These are phyloP conservation scores for Sitobion miscanthi DNA, from an alignment of 1,140 invertebrate species.

Conservation along the genomic window DNA sequence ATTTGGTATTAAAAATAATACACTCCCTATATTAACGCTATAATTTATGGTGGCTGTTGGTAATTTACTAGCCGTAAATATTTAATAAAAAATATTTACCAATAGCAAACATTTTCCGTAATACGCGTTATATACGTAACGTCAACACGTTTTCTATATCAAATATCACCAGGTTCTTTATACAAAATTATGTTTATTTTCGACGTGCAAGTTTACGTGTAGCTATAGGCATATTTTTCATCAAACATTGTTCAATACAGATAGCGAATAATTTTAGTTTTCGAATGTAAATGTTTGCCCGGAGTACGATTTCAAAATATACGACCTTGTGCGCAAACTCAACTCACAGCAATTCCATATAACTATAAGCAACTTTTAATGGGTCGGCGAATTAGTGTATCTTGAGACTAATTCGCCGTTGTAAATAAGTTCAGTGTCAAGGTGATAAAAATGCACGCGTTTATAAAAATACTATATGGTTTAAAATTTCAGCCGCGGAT, in stretches of 20 bases:
- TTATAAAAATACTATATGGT: neutral
- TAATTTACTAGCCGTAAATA: neutral
- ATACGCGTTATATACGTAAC: neutral
- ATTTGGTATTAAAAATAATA: slow-evolving; percentile 11
- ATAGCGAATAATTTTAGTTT: neutral
- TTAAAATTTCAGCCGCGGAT: neutral
- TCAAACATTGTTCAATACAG: neutral
- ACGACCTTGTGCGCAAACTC: neutral
- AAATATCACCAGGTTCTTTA: neutral
- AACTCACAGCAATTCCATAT: neutral
- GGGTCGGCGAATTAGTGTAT: neutral
- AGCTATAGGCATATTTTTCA: neutral
- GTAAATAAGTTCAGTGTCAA: neutral
- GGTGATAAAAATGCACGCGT: neutral
- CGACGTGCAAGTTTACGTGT: neutral
- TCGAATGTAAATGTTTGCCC: neutral
- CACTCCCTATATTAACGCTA: neutral
- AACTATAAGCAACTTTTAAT: neutral
- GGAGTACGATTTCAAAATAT: neutral
- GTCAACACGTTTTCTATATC: neutral
- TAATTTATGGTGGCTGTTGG: neutral
- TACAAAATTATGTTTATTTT: slow-evolving; percentile 3
- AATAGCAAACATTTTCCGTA: neutral
- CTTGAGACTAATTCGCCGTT: neutral
- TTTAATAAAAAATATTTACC: slow-evolving; percentile 1